These are phyloP conservation scores for Idaea dimidiata DNA, from an alignment of 2,888 invertebrate species.

Conservation along the genomic window DNA sequence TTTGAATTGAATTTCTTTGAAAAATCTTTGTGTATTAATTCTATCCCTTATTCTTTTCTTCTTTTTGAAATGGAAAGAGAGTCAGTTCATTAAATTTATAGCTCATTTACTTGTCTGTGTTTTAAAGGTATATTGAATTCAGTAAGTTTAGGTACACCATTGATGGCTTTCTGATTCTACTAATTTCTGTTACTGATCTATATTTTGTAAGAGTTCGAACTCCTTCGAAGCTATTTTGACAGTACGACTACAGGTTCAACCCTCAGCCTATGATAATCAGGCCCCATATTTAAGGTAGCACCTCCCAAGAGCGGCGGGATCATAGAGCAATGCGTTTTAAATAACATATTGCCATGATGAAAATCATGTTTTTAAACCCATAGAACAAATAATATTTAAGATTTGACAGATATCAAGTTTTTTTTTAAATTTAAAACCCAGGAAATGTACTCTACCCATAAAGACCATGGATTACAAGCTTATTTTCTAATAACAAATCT, in stretches of 20 bases:
- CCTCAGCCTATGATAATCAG: too few relatives aligned
- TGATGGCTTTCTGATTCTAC: neutral
- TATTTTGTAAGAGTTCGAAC: too few relatives aligned
- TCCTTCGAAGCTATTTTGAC: too few relatives aligned
- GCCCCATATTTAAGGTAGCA: too few relatives aligned
- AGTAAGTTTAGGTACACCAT: neutral
- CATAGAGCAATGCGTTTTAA: too few relatives aligned
- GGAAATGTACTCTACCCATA: neutral
- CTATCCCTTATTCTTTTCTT: neutral
- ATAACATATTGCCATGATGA: too few relatives aligned
- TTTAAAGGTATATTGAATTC: conserved; percentile 19
- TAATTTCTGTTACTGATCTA: too few relatives aligned
- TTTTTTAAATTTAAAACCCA: neutral
- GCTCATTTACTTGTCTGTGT: conserved; percentile 22
- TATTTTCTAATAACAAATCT: conserved; percentile 15
- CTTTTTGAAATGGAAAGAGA: conserved; percentile 11
- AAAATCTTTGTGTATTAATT: conserved; percentile 7
- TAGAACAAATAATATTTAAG: too few relatives aligned
- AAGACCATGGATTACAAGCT: neutral
- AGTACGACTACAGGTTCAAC: too few relatives aligned
- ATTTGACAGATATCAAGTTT: neutral
- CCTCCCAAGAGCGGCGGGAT: too few relatives aligned
- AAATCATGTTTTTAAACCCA: too few relatives aligned
- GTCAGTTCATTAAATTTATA: conserved; percentile 21
- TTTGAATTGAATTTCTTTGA: conserved; percentile 10